Evolutionary conservation across 1,140 invertebrate genomes (phyloP).

Genomic region (Panagrolaimus sp.): DNA sequence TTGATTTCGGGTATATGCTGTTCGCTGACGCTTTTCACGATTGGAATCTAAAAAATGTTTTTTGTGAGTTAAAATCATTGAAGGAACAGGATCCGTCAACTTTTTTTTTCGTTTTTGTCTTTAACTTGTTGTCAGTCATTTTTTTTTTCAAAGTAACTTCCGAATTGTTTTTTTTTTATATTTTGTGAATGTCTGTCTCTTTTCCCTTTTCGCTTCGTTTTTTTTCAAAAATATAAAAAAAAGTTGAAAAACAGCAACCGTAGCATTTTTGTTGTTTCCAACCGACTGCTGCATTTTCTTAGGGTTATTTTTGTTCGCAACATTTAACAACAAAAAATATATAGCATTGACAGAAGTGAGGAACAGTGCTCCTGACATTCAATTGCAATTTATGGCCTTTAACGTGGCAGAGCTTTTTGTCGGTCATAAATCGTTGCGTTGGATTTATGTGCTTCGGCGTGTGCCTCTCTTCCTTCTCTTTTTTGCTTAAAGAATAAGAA

Average conservation of each 20-base stretch:
- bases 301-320: neutral
- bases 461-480: too few species aligned
- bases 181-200: neutral
- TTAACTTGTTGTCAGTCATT: too few species aligned
- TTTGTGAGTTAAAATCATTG: neutral
- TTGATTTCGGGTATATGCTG: slow-evolving; percentile 91
- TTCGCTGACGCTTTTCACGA: slow-evolving; percentile 67
- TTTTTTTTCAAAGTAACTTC: slow-evolving; percentile 9
- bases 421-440: slow-evolving; percentile 12
- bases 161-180: neutral
- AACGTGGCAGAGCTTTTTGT: slow-evolving; percentile 12
- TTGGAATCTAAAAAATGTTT: slow-evolving; percentile 18
- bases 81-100: too few species aligned
- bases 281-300: neutral
- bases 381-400: slow-evolving; percentile 16
- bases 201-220: neutral
- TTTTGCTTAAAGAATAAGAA: too few species aligned
- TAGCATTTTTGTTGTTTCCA: neutral
- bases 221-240: neutral
- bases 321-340: neutral
- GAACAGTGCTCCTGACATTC: slow-evolving; percentile 16
- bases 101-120: too few species aligned
- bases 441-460: slow-evolving; percentile 6
- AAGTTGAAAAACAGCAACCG: slow-evolving; percentile 10
- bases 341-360: neutral